These are phyloP conservation scores for Branchinecta sandiegonensis DNA, from an alignment of 2,888 invertebrate species.

Conservation along the genomic window DNA sequence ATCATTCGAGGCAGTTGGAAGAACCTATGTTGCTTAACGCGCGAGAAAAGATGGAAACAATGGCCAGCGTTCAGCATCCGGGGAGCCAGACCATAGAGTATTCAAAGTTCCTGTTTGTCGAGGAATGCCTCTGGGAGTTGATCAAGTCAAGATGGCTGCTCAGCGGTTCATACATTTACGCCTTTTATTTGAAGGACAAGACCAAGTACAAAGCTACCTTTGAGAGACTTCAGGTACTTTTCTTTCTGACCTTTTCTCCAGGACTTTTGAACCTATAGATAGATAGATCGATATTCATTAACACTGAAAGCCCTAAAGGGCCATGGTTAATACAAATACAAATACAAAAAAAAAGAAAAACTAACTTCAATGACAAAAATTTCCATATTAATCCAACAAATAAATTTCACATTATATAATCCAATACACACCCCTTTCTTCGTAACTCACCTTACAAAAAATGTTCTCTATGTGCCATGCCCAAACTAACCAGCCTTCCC, in stretches of 20 bases:
- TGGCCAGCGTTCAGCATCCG: conserved; percentile 40
- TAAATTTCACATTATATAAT: too few species aligned
- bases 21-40: conserved; percentile 45
- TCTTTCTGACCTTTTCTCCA: conserved; percentile 18
- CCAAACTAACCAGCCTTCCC: too few species aligned
- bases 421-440: too few species aligned
- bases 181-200: conserved; percentile 28
- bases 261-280: too few species aligned
- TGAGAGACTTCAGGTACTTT: conserved; percentile 49
- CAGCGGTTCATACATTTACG: conserved; percentile 52
- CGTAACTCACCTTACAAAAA: too few species aligned
- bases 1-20: conserved; percentile 48
- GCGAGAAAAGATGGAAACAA: conserved; percentile 46
- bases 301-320: too few species aligned
- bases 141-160: conserved; percentile 47
- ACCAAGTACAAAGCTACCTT: conserved; percentile 50
- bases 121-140: conserved; percentile 48
- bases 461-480: too few species aligned
- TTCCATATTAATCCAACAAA: too few species aligned
- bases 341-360: too few species aligned
- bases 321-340: too few species aligned
- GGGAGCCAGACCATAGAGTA: background rate
- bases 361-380: too few species aligned
- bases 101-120: conserved; percentile 39
- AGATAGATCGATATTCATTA: too few species aligned